phyloP scores from a whole-genome alignment of 2,113 vertebrate species.

The Oreochromis tanganicae region DNA sequence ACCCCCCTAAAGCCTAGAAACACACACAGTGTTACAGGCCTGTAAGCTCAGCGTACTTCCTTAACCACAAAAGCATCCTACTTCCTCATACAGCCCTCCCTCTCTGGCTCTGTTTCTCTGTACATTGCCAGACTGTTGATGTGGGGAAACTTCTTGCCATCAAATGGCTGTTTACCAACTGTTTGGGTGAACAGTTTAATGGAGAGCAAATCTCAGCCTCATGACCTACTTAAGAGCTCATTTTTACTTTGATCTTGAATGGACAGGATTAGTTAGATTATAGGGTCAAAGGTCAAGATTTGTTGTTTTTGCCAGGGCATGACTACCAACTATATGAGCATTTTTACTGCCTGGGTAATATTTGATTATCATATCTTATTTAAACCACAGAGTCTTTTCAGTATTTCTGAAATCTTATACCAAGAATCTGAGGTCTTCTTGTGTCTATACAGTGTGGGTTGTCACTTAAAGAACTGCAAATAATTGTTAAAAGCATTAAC shows the following conservation, averaged over 20 bases:
- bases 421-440: not conserved
- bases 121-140: not conserved
- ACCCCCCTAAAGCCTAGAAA: not conserved
- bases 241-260: not conserved
- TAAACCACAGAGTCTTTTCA: not conserved
- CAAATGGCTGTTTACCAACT: not conserved
- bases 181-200: not conserved
- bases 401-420: not conserved
- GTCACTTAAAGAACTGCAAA: not conserved
- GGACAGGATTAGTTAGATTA: not conserved
- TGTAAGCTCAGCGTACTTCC: constrained; percentile 4
- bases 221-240: not conserved
- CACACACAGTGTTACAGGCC: not conserved
- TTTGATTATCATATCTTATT: not conserved
- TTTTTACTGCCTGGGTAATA: not conserved
- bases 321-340: not conserved
- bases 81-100: constrained; percentile 20
- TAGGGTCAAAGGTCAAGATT: not conserved
- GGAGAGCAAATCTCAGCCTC: not conserved
- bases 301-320: not conserved
- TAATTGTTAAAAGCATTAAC: not conserved
- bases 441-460: not conserved
- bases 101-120: not conserved
- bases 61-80: constrained; percentile 15
- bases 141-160: not conserved